Base-by-base conservation (phyloP, 2,797 vertebrate species). In the Brachyrhaphis roseni region DNA sequence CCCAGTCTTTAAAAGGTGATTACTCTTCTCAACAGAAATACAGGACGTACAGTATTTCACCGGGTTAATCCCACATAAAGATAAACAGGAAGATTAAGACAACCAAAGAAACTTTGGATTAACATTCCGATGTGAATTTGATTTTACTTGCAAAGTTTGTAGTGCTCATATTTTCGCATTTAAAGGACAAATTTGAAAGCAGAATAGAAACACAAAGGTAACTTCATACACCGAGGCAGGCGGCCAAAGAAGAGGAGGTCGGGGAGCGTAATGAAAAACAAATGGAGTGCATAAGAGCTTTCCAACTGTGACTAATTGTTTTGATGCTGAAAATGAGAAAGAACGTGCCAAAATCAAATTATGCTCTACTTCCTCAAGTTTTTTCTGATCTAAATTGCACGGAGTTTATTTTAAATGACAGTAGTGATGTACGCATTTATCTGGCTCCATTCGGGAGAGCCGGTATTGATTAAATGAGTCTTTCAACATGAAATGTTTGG, bases 401-500 rank as follows among this genome's bases (percentile, higher is more conserved):
- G 13, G 55, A 11, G 23, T 10, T 62, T 62, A 18, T 34, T 62
- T 62, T 62, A 16, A 31, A 34, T 16, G 31, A 68, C 64, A 41
- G 26, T 41, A 68, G 20, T 41, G 34, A 68, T 26, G 8, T 41
- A 41, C 8, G 10, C 11, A 5, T 68, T 68, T 23, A 68, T 41
- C 34, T 66, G 55, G 55, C n/a, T 59, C 64, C 36, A 26, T 41
- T 41, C 10, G 23, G 36, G 10, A 13, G 64, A 68, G 64, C 8
- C 36, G 11, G 36, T 41, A 68, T 68, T 31, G 79, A 80, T 72
- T 18, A 70, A 83, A 5, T n/a, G 26, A 34, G 79, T 43, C 76
- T 87, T 83, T 78, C 72, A 78, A 78, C 78, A 83, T 84, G 34
- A 68, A 18, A 78, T 23, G 28, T 87, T 79, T 78, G 53, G 57